Evolutionary conservation across 2,797 vertebrate species (phyloP), one percentile per base, ranked within the genome.

Genomic region (Tokudaia tokunoshimensis): DNA sequence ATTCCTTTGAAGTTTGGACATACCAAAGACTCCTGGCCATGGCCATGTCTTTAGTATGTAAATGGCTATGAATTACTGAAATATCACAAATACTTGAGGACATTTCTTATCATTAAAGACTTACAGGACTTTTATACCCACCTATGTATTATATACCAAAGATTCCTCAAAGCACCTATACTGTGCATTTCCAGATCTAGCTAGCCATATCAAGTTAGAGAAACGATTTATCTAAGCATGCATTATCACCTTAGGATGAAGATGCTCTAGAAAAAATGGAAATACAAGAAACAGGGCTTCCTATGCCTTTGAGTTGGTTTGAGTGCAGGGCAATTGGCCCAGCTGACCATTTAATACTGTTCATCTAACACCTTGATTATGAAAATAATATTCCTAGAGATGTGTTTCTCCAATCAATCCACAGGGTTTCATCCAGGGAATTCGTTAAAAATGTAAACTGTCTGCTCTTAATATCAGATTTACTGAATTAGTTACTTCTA

Each of bases 361-460:
- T 3, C 29, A 85, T 37, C 24, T 83, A 75, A 85, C 41, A 82
- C 47, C 41, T 92, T 95, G 70, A 95, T 81, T 86, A 89, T 72
- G 41, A 95, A 97, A 50, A 96, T 26, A 95, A 29, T 63, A 75
- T 75, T 59, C 14, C 22, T 75, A 85, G n/a, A 57, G 22, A 61
- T 88, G 59, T 81, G 31, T 94, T 95, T 95, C n/a, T 91, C 26
- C 88, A 37, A 34, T 84, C 50, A 72, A 11, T 94, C 41, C 4
- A 44, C 19, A 74, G 55, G 94, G 47, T 74, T 17, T 12, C 12
- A 67, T 79, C 70, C n/a, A 41, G 29, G 2, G 12, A 94, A 34
- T 82, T 91, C 86, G n/a, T 95, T 55, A 83, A 96, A 94, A 92
- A 91, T 93, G 74, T 47, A 70, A 83, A 44, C 63, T 93, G 86